Percentiles rank a stretch among this genome's conserved stretches.
These are phyloP conservation scores for Madoqua kirkii DNA, from an alignment of 2,113 vertebrate species.

Conservation along the genomic window DNA sequence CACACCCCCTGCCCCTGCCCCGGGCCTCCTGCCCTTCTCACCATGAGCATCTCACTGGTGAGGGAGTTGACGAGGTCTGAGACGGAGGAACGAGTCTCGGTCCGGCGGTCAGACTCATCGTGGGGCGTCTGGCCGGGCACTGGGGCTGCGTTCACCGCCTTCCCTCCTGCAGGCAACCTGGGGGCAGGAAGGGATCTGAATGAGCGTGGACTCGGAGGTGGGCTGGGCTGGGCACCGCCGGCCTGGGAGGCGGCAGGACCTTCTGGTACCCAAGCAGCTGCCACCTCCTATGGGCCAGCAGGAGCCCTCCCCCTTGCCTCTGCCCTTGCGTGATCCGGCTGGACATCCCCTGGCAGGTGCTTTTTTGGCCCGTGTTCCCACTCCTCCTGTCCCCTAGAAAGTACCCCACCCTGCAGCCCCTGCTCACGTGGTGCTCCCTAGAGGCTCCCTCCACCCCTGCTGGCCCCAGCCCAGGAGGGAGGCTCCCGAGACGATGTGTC, in stretches of 20 bases:
- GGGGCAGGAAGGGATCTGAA: conserved; percentile 47
- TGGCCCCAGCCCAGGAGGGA: background rate
- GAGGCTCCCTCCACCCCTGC: background rate
- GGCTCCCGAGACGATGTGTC: background rate
- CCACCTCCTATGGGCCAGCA: background rate
- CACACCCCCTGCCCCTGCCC: rapidly evolving
- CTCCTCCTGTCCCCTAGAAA: background rate
- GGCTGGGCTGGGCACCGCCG: background rate
- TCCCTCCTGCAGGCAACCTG: conserved; percentile 88
- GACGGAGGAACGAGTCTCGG: conserved; percentile 92
- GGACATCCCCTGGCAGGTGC: background rate
- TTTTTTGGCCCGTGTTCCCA: background rate
- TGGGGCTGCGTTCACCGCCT: conserved; percentile 86
- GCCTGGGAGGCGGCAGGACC: background rate
- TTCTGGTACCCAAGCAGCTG: background rate
- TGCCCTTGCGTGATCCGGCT: too few relatives aligned
- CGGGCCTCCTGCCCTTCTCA: conserved; percentile 79
- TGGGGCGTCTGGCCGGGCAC: conserved; percentile 87
- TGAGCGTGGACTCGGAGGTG: background rate
- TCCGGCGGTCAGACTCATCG: conserved; percentile 87
- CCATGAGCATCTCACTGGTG: conserved; percentile 99
- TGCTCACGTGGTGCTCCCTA: background rate
- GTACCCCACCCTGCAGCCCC: background rate
- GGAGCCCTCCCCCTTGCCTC: background rate
- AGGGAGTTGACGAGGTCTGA: conserved; percentile 97